These are phyloP conservation scores for Heliconius charithonia DNA, from an alignment of 2,888 invertebrate species.

Conservation along the genomic window DNA sequence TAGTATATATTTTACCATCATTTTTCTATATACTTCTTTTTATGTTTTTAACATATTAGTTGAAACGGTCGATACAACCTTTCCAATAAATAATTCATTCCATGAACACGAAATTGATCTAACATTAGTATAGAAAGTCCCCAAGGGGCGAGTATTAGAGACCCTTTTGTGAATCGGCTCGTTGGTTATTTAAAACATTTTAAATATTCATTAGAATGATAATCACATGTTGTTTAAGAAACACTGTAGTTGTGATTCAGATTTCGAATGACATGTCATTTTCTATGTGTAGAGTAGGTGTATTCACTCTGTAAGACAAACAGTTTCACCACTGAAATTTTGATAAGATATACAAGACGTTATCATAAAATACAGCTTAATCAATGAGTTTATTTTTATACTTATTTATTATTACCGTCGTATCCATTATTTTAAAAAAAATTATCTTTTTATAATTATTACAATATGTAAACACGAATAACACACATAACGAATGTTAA, in stretches of 20 bases:
- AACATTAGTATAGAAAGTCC: slow-evolving; percentile 15
- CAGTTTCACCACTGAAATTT: no score
- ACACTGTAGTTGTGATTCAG: neutral
- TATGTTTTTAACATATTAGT: neutral
- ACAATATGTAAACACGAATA: neutral
- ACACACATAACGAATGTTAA: neutral
- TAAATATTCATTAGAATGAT: slow-evolving; percentile 11
- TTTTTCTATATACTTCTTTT: neutral
- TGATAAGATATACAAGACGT: no score
- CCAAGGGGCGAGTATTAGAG: slow-evolving; percentile 11
- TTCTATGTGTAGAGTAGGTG: no score
- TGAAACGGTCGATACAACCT: slow-evolving; percentile 14
- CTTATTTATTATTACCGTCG: neutral
- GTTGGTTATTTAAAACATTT: slow-evolving; percentile 4
- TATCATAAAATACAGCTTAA: neutral
- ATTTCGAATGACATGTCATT: neutral
- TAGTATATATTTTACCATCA: neutral
- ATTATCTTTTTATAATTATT: neutral
- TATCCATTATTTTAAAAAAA: slow-evolving; percentile 14
- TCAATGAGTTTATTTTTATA: neutral
- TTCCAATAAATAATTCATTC: slow-evolving; percentile 27
- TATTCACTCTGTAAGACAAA: no score
- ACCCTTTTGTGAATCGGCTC: neutral
- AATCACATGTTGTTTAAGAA: slow-evolving; percentile 7
- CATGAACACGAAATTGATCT: slow-evolving; percentile 28